These are phyloP conservation scores for Drosophila repleta DNA, from an alignment of 1,140 invertebrate genomes.

Conservation along the genomic window DNA sequence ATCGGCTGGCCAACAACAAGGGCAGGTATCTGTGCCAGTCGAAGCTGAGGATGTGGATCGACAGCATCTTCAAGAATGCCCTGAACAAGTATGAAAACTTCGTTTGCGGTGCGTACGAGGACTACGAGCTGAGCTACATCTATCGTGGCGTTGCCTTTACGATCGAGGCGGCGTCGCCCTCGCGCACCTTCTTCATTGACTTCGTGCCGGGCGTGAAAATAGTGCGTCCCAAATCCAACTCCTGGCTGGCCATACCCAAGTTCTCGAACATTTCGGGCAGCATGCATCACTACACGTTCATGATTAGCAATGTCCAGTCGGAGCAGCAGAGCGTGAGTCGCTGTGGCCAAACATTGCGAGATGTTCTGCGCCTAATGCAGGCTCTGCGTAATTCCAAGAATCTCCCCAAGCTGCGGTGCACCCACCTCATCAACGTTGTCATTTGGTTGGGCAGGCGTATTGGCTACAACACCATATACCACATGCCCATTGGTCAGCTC, in stretches of 20 bases:
- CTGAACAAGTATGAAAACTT: neutral
- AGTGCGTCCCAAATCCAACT: neutral
- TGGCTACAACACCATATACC: neutral
- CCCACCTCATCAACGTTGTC: slow-evolving; percentile 47
- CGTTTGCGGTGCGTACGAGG: neutral
- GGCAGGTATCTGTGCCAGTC: slow-evolving; percentile 18
- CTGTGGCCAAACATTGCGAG: slow-evolving; percentile 11
- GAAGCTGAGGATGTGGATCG: slow-evolving; percentile 44
- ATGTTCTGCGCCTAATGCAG: slow-evolving; percentile 49
- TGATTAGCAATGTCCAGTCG: slow-evolving; percentile 14
- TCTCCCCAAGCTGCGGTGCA: slow-evolving; percentile 41
- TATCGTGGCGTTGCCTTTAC: slow-evolving; percentile 32
- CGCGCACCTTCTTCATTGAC: slow-evolving; percentile 42
- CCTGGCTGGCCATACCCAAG: slow-evolving; percentile 46
- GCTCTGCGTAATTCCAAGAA: slow-evolving; percentile 40
- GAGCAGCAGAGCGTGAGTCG: slow-evolving; percentile 24
- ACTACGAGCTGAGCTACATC: slow-evolving; percentile 32
- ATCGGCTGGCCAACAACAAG: slow-evolving; percentile 25
- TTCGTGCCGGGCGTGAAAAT: slow-evolving; percentile 63
- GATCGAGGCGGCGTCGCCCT: slow-evolving; percentile 30
- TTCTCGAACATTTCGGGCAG: slow-evolving; percentile 1
- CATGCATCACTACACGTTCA: slow-evolving; percentile 36
- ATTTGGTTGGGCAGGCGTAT: slow-evolving; percentile 1
- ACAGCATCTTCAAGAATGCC: slow-evolving; percentile 26
- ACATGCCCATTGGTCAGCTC: slow-evolving; percentile 1